A percentile compares a stretch with the other conserved stretches of the same genome.
These are phyloP conservation scores for Sinosuthora webbiana DNA, from an alignment of 2,113 vertebrate genomes.

Conservation along the genomic window DNA sequence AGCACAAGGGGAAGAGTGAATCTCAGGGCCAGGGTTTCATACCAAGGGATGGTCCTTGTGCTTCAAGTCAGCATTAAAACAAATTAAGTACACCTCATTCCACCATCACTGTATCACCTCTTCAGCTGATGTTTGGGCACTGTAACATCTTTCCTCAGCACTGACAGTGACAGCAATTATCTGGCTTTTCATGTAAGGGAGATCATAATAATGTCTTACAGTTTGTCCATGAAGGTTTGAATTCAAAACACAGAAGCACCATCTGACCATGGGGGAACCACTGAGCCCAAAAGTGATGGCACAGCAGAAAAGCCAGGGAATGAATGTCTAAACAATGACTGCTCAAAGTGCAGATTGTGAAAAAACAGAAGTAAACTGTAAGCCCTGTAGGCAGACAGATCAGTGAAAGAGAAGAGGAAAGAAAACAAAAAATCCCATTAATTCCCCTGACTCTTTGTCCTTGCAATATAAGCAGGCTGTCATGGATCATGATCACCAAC, in stretches of 20 bases:
- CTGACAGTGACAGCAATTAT: neutral
- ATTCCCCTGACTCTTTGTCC: neutral
- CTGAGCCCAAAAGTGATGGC: constrained; percentile 76
- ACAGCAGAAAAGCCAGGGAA: constrained; percentile 63
- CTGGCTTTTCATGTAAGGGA: neutral
- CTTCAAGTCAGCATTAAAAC: neutral
- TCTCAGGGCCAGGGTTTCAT: neutral
- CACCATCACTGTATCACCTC: neutral
- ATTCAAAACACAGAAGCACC: constrained; percentile 72
- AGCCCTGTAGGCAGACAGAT: neutral
- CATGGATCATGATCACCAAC: neutral
- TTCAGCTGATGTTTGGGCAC: neutral
- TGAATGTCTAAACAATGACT: neutral
- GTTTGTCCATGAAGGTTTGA: constrained; percentile 48
- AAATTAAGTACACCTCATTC: neutral
- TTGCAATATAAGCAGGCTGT: neutral
- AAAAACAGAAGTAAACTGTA: neutral
- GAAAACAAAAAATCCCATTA: neutral
- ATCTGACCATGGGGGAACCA: constrained; percentile 71
- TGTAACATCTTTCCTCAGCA: neutral
- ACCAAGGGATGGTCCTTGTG: neutral
- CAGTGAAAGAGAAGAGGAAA: neutral
- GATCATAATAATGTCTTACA: neutral
- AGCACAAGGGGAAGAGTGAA: neutral
- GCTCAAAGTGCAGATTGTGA: neutral